Evolutionary conservation across 2,888 invertebrate species (phyloP).

Genomic region (Erpobdella octoculata): DNA sequence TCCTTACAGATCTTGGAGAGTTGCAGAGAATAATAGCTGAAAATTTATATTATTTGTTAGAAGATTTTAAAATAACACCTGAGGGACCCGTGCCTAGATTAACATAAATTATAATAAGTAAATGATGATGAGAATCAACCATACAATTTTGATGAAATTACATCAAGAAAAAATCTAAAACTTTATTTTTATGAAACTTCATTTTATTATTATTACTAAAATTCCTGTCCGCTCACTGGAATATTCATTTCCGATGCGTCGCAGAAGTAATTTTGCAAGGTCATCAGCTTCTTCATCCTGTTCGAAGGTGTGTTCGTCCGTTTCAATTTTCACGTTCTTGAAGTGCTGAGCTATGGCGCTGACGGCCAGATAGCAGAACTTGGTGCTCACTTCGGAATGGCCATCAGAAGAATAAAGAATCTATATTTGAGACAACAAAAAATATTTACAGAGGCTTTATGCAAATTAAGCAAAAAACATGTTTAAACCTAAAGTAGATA

Average conservation of each 20-base stretch:
- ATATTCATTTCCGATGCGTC: constrained; percentile 41
- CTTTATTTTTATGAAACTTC: neutral
- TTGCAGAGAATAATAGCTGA: constrained; percentile 27
- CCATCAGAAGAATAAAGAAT: constrained; percentile 37
- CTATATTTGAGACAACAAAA: constrained; percentile 17
- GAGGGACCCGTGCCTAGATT: too few relatives aligned
- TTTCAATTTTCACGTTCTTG: constrained; percentile 12
- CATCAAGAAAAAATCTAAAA: too few relatives aligned
- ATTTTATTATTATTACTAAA: neutral
- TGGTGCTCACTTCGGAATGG: constrained; percentile 39
- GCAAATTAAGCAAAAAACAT: too few relatives aligned
- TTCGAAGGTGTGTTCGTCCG: constrained; percentile 26
- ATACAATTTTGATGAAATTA: too few relatives aligned
- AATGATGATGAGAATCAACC: too few relatives aligned
- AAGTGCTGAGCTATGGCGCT: constrained; percentile 31
- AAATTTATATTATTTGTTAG: too few relatives aligned
- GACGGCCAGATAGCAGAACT: constrained; percentile 37
- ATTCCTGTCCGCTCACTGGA: constrained; percentile 41
- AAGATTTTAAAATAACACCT: too few relatives aligned
- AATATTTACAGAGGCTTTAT: too few relatives aligned
- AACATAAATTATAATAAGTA: too few relatives aligned
- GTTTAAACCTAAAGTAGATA: too few relatives aligned
- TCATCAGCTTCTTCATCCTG: constrained; percentile 33
- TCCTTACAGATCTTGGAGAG: constrained; percentile 21
- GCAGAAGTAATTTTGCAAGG: constrained; percentile 36